phyloP scores from a whole-genome alignment of 2,113 vertebrate species.

The Mus spicilegus region DNA sequence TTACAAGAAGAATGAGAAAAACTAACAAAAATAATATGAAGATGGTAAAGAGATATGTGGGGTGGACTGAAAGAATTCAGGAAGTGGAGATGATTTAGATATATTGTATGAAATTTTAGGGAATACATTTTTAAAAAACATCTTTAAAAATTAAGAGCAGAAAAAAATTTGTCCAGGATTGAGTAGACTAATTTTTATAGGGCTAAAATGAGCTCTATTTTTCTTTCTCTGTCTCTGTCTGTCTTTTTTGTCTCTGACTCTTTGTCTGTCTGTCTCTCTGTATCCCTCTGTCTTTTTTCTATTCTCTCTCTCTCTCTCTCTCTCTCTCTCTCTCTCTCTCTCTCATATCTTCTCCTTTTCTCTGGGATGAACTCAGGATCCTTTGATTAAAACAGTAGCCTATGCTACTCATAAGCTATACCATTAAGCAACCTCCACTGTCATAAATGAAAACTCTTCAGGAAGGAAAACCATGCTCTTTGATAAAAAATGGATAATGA shows the following conservation, averaged over 20 bases:
- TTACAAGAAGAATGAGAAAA: slow-evolving; percentile 47
- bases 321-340: too few species aligned
- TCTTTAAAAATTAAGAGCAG: neutral
- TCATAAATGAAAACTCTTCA: neutral
- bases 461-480: neutral
- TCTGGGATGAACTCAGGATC: neutral
- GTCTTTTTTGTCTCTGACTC: neutral
- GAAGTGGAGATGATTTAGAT: neutral
- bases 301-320: neutral
- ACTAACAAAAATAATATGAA: neutral
- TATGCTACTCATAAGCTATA: neutral
- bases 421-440: neutral
- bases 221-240: neutral
- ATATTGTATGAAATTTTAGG: neutral
- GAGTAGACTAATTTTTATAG: neutral
- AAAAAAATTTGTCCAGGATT: neutral
- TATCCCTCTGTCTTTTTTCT: neutral
- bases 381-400: neutral
- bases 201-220: neutral
- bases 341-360: neutral
- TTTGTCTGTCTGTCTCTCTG: too few species aligned
- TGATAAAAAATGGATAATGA: neutral
- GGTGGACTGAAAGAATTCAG: neutral
- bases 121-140: neutral
- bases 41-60: neutral